Base-by-base conservation (phyloP, 2,888 invertebrate genomes). In the Metalampra italica region DNA sequence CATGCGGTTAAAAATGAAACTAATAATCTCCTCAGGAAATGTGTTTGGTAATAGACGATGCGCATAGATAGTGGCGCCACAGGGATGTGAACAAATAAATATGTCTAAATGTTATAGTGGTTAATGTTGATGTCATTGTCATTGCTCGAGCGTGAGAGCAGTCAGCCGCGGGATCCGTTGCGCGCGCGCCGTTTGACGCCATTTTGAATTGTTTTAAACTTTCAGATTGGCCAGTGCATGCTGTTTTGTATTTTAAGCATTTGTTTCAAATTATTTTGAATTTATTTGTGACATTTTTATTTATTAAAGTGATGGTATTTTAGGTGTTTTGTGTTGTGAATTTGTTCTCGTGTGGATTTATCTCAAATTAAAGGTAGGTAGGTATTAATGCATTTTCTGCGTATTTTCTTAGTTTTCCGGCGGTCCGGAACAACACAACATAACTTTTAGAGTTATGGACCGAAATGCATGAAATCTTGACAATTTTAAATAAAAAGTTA, bases 81-180 rank as follows among this genome's bases (percentile, higher is more conserved):
- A 1, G 3, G 15, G 9, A 15, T 15, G 15, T 22, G 15, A 22
- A 9, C 8, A 40, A 9, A 14, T 39, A 14, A 39, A 9, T 15
- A 9, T 45, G 38, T 50, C 38, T 14, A 29, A 32, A 5, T 48
- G 55, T 59, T 63, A 55, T 61, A 55, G 69, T 60, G 80, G 77
- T 80, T n/a, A n/a, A n/a, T 47, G 56, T 74, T 69, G 71, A 72
- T 75, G 75, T 75, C 72, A 75, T 71, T 71, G 75, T 75, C 68
- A 71, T 72, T 75, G 68, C 62, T 64, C 49, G 66, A 71, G 79
- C 72, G 71, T 67, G 71, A 58, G 75, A 71, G 70, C 82, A 82
- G 82, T 85, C 77, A 74, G 76, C 72, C 75, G 74, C 69, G 67
- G 77, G 78, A 70, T 76, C 75, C 77, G 78, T 76, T 71, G 75